A percentile compares a stretch with the other conserved stretches of the same genome.
These are phyloP conservation scores for Cyprinus carpio DNA, from an alignment of 2,113 vertebrate species.

Conservation along the genomic window DNA sequence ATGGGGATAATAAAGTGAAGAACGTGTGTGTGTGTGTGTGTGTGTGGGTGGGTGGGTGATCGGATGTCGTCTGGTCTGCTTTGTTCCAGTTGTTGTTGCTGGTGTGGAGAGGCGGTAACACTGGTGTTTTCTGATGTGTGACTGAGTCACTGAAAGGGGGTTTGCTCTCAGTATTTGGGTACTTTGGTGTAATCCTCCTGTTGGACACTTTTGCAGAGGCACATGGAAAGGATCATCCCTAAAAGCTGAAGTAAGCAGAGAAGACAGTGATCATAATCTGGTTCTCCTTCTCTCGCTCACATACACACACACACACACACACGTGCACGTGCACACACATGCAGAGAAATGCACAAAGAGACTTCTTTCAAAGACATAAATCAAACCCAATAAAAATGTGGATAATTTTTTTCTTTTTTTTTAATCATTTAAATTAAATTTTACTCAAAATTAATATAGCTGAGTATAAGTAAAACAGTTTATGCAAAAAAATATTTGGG, in stretches of 20 bases:
- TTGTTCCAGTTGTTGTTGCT: not conserved
- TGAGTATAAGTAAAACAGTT: too few relatives aligned
- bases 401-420: too few relatives aligned
- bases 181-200: conserved; percentile 96
- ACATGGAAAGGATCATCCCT: conserved; percentile 91
- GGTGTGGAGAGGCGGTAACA: not conserved
- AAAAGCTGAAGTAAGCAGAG: conserved; percentile 78
- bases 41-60: not conserved
- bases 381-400: not conserved
- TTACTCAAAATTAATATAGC: too few relatives aligned
- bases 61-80: not conserved
- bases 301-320: not conserved
- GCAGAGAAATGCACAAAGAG: not conserved
- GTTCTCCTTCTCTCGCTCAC: not conserved
- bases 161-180: conserved; percentile 85
- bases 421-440: too few relatives aligned
- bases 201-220: conserved; percentile 88
- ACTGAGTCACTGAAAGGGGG: conserved; percentile 20
- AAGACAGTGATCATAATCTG: not conserved
- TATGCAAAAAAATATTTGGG: too few relatives aligned
- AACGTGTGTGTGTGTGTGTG: not conserved
- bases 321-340: not conserved
- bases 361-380: not conserved
- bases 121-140: conserved; percentile 37
- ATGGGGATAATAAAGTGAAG: not conserved